Evolutionary conservation across 1,140 invertebrate species (phyloP), one percentile per base, ranked within the genome.

Genomic region (Bombus picipes): DNA sequence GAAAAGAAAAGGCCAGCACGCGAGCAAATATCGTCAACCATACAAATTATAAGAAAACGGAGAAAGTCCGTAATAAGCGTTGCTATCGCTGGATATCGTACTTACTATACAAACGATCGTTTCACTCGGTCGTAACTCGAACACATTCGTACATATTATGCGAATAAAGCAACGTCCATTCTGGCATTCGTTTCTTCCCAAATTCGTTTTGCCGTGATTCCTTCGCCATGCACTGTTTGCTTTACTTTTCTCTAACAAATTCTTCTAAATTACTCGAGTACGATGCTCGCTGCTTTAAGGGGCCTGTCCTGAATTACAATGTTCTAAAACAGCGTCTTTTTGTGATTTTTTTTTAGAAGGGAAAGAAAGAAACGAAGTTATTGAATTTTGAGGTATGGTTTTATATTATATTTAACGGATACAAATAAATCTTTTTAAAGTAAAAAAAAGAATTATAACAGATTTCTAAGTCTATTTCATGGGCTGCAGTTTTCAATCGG

Each of bases 1-100:
- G 79, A 41, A 8, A 82, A 80, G 59, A 71, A 10, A 59, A 32
- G 10, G 28, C 37, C 28, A 41, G 65, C 74, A 73, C 59, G 62
- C 59, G 43, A 85, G 32, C n/a, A 72, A 75, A 74, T 62, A 73
- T 37, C 47, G 59, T 78, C 62, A n/a, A 84, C 28, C 41, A 57
- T 83, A 81, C 37, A 25, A 75, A 85, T 81, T 70, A 71, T 32
- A 71, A 34, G 37, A 57, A 88, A 88, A 85, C 65, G 79, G 87
- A 89, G 88, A 89, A 89, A 89, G 88, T 89, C 10, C 22, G 53
- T 77, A 53, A 77, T 78, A 25, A 77, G 34, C 22, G 37, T 32
- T n/a, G 62, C 73, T 68, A 88, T 82, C 74, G 88, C 66, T 73
- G 59, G 77, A 68, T 39, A 75, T 32, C 22, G 43, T 62, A n/a